These are phyloP conservation scores for Carassius carassius DNA, from an alignment of 2,113 vertebrate genomes.

Conservation along the genomic window DNA sequence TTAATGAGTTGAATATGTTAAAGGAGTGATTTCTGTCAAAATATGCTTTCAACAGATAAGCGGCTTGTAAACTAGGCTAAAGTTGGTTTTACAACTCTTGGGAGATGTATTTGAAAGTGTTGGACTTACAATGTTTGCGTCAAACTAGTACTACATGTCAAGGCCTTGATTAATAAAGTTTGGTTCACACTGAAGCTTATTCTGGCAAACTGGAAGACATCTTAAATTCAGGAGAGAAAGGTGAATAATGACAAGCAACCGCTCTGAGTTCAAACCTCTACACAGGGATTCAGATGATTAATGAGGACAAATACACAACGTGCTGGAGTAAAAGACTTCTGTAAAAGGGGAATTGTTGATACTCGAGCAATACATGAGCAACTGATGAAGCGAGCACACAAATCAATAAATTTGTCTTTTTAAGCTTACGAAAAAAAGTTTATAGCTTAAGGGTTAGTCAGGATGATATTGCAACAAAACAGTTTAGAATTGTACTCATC, in stretches of 20 bases:
- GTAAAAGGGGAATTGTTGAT: not conserved
- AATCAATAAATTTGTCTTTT: not conserved
- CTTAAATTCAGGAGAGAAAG: not conserved
- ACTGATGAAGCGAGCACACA: not conserved
- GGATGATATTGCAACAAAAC: not conserved
- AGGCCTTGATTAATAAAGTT: not conserved
- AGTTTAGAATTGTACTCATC: not conserved
- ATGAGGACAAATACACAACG: not conserved
- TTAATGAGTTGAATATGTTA: not conserved
- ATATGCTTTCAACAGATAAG: not conserved
- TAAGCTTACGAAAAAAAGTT: not conserved
- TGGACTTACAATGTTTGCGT: not conserved
- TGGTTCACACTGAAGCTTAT: not conserved
- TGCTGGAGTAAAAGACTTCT: not conserved
- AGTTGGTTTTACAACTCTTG: slow-evolving; percentile 2
- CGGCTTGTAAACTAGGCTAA: not conserved
- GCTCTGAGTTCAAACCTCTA: not conserved
- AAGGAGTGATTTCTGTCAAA: not conserved
- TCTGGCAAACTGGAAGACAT: not conserved
- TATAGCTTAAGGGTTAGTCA: not conserved
- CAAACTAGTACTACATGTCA: not conserved
- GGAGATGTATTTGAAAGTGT: not conserved
- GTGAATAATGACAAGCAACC: not conserved
- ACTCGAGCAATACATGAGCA: not conserved
- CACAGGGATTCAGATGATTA: not conserved